phyloP scores from a whole-genome alignment of 2,113 vertebrate species.

The Rhabdomys dilectus region DNA sequence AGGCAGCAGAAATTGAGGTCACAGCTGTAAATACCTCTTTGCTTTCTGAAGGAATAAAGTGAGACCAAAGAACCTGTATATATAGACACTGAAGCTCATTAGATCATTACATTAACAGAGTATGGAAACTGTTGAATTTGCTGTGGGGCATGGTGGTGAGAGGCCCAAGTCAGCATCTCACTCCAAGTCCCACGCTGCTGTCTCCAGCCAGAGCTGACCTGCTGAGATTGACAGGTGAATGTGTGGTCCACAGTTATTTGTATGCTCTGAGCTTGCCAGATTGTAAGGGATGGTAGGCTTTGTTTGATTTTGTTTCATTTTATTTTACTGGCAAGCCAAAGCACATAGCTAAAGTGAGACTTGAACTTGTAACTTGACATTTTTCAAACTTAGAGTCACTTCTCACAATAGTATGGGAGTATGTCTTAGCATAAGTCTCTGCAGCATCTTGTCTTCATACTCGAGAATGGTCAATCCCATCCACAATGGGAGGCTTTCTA shows the following conservation, averaged over 20 bases:
- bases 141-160: neutral
- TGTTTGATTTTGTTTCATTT: neutral
- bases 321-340: neutral
- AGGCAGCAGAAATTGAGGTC: constrained; percentile 10
- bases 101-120: neutral
- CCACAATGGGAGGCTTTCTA: neutral
- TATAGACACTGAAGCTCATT: neutral
- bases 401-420: neutral
- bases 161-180: neutral
- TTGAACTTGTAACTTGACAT: constrained; percentile 21
- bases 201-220: too few species aligned
- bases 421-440: neutral
- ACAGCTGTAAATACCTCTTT: neutral
- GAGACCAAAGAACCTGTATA: neutral
- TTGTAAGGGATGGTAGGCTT: neutral
- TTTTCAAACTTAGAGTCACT: constrained; percentile 9
- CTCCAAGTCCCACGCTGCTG: too few species aligned
- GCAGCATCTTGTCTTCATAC: neutral
- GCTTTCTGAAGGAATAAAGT: constrained; percentile 4
- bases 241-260: neutral
- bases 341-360: neutral
- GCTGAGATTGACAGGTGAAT: neutral
- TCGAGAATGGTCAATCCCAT: neutral
- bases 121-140: neutral
- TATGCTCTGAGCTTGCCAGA: neutral